A percentile compares a stretch with the other conserved stretches of the same genome.
Conservation (phyloP, 2,113 vertebrate species). For the Halcyon senegalensis region DNA sequence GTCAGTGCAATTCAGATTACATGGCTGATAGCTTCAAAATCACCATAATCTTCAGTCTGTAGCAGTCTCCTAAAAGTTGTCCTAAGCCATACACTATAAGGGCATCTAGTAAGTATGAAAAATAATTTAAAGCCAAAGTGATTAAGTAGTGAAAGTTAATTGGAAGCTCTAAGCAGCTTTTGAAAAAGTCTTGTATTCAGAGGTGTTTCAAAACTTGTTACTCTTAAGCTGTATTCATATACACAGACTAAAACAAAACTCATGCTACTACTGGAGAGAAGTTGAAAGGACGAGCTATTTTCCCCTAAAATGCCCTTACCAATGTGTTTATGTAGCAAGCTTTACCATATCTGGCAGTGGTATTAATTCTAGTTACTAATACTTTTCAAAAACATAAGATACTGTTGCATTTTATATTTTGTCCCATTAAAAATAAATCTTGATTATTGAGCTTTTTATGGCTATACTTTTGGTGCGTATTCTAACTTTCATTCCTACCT, state of each 20-base stretch:
- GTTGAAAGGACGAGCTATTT: background rate
- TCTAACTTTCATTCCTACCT: background rate
- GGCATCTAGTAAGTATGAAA: background rate
- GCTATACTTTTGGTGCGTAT: background rate
- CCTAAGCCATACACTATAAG: background rate
- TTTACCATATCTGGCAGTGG: background rate
- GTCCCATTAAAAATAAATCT: background rate
- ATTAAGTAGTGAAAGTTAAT: background rate
- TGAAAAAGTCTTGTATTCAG: background rate
- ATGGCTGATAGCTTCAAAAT: background rate
- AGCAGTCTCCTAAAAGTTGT: background rate
- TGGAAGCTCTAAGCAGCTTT: background rate
- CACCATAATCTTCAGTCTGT: background rate
- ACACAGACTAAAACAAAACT: background rate
- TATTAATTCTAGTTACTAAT: background rate
- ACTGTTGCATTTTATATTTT: background rate
- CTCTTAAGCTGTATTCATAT: background rate
- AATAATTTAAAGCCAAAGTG: background rate
- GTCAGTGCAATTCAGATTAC: background rate
- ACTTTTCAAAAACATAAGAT: background rate
- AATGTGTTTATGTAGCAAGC: background rate
- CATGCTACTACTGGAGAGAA: background rate
- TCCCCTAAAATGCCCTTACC: background rate
- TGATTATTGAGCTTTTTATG: background rate
- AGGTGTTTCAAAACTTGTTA: background rate